Evolutionary conservation across 2,888 invertebrate species (phyloP).

Genomic region (Macrophya alboannulata): DNA sequence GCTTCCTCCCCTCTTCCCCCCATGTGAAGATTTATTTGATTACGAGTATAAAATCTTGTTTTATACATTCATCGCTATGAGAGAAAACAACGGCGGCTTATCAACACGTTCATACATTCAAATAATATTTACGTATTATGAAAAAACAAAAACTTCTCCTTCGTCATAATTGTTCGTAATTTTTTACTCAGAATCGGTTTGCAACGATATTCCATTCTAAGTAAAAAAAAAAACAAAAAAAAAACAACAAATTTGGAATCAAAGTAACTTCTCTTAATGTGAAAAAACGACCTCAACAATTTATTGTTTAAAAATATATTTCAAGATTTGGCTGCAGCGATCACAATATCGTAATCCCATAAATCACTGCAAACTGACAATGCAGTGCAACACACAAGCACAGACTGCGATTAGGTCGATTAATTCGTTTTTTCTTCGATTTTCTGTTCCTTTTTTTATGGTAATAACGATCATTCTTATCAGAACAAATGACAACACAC

Average conservation of each 20-base stretch:
- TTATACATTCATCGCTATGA: background rate
- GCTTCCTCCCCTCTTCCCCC: background rate
- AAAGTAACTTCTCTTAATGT: background rate
- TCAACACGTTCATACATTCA: conserved; percentile 8
- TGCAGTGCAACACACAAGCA: background rate
- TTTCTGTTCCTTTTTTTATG: background rate
- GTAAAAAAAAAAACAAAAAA: background rate
- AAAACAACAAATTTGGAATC: background rate
- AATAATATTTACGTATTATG: conserved; percentile 14
- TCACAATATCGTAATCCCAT: background rate
- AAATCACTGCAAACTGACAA: background rate
- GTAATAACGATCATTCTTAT: background rate
- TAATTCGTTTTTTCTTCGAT: background rate
- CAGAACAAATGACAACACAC: background rate
- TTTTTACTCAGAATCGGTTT: background rate
- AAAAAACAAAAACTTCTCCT: background rate
- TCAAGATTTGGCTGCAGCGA: background rate
- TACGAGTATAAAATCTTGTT: background rate
- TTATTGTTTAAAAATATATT: conserved; percentile 17
- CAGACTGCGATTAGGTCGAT: background rate
- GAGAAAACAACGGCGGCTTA: background rate
- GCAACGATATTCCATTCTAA: background rate
- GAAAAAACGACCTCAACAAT: background rate
- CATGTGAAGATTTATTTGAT: background rate
- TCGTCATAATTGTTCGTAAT: background rate